Evolutionary conservation across 2,113 vertebrate species (phyloP), one percentile per base, ranked within the genome.

Genomic region (Tetrao urogallus): DNA sequence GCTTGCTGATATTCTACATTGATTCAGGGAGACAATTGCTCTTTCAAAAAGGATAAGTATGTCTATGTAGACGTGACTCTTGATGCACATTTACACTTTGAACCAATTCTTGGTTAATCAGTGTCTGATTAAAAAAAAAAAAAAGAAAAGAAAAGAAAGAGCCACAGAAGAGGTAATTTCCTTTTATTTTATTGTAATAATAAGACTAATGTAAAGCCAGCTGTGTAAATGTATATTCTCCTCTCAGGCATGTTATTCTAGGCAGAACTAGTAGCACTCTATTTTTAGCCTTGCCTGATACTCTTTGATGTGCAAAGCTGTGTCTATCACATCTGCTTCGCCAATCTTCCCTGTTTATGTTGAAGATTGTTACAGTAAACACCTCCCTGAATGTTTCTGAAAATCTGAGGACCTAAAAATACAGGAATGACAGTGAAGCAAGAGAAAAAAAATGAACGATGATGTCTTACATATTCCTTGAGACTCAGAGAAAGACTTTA

Each of bases 181-280:
- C 94, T 94, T 95, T 92, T 94, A 81, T 94, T 86, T 97, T 88
- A 94, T 84, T 92, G 70, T 4, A 3, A 60, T 66, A 93, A 75
- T 88, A 75, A 89, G 48, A 82, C 73, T 71, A 72, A 67, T 54
- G 52, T 89, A 95, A 88, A 92, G 25, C 86, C 95, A 97, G 91
- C 94, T 97, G 91, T 95, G 92, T 95, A 96, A 97, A 96, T 93
- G 89, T 82, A 34, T 94, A 86, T 94, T 94, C 92, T 94, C 91
- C 90, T 94, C 81, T 81, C 79, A 80, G 74, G 32, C 85, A 60
- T 95, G 90, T 95, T 96, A 79, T 95, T 96, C 47, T 92, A 92
- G 91, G 91, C 89, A 86, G 69, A 85, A 56, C 58, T 72, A 70
- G 74, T 76, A 95, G 82, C 75, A 77, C 13, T 47, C 84, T 89